phyloP scores from a whole-genome alignment of 1,140 invertebrate species.

The Stratiolaelaps scimitus region DNA sequence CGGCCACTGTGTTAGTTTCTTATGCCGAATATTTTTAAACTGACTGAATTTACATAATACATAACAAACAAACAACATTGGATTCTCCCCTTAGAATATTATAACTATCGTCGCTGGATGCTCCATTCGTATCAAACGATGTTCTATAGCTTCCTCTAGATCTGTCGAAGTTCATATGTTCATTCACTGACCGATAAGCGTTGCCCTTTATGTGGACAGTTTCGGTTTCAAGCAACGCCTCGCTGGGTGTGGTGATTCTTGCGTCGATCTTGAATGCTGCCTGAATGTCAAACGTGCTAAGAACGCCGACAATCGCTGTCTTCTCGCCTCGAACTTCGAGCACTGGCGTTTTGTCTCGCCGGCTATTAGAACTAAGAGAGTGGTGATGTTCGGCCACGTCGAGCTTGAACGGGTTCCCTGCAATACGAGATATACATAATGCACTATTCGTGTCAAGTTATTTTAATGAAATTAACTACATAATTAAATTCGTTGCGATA shows the following conservation, averaged over 20 bases:
- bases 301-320: conserved; percentile 47
- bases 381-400: not conserved
- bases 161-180: too few species aligned
- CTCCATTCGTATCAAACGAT: too few species aligned
- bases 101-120: too few species aligned
- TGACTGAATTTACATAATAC: too few species aligned
- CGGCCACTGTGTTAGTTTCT: too few species aligned
- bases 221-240: conserved; percentile 11
- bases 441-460: not conserved
- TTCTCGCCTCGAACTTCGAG: conserved; percentile 35
- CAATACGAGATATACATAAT: not conserved
- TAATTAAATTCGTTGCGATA: too few species aligned
- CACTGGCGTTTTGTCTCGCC: not conserved
- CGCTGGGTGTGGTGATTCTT: conserved; percentile 29
- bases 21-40: too few species aligned
- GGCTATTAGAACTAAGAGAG: not conserved
- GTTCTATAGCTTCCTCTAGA: too few species aligned
- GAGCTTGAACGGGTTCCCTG: conserved; percentile 20
- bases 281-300: conserved; percentile 51
- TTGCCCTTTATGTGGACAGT: conserved; percentile 19
- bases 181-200: conserved; percentile 33
- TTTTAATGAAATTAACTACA: too few species aligned
- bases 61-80: too few species aligned
- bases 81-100: too few species aligned
- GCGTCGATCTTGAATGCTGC: conserved; percentile 37